Evolutionary conservation across 2,797 vertebrate species (phyloP).

Genomic region (Graptemys geographica): DNA sequence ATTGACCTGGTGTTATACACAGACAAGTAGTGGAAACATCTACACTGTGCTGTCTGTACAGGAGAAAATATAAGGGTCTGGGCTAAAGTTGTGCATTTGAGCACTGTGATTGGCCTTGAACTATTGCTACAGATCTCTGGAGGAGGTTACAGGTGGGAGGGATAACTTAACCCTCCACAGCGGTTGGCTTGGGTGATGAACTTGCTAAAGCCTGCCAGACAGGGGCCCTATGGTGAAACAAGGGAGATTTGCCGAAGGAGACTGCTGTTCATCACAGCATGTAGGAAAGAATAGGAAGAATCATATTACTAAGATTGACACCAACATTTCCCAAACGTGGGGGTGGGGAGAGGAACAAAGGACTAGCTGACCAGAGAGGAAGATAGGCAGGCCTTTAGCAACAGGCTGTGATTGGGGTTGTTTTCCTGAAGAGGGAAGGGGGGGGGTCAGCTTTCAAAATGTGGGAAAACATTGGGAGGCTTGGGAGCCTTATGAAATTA

Average conservation of each 20-base stretch:
- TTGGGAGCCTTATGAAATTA: not conserved
- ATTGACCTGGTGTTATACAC: not conserved
- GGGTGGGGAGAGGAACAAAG: not conserved
- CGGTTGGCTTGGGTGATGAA: not conserved
- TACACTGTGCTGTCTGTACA: not conserved
- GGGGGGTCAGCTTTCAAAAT: not conserved
- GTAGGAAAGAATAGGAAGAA: not conserved
- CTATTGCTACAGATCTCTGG: not conserved
- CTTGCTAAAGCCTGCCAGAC: not conserved
- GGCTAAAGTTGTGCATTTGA: not conserved
- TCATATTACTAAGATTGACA: not conserved
- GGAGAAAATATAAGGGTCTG: not conserved
- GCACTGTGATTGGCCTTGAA: not conserved
- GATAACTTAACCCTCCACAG: not conserved
- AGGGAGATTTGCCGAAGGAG: not conserved
- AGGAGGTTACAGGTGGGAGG: not conserved
- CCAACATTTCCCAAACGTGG: not conserved
- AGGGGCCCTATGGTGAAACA: not conserved
- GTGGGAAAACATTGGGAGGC: not conserved
- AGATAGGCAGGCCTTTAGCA: not conserved
- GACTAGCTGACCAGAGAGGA: not conserved
- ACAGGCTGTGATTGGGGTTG: not conserved
- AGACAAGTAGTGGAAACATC: not conserved
- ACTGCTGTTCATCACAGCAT: not conserved
- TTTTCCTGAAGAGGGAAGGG: not conserved